Conservation (phyloP, 2,113 vertebrate species). For the Tursiops truncatus region DNA sequence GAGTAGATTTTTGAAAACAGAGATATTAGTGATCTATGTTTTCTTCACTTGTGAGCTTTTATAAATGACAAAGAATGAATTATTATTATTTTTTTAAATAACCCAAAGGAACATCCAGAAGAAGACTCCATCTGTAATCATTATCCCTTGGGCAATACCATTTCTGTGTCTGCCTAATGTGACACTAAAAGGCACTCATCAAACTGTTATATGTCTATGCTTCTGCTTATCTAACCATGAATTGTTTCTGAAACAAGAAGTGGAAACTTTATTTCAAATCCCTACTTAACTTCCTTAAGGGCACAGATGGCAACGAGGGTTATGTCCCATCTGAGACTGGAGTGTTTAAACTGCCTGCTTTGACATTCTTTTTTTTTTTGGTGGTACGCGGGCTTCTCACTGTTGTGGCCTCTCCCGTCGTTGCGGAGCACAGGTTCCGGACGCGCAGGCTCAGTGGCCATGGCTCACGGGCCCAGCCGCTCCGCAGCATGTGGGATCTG, state of each 20-base stretch:
- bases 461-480: too few species aligned
- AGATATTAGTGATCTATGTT: constrained; percentile 15
- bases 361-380: too few species aligned
- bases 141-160: neutral
- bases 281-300: neutral
- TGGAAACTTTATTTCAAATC: constrained; percentile 35
- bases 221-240: neutral
- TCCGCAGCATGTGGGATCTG: too few species aligned
- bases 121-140: neutral
- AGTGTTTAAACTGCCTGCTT: neutral
- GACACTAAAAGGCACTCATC: neutral
- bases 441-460: too few species aligned
- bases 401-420: too few species aligned
- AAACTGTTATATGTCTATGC: neutral
- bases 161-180: neutral
- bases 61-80: neutral
- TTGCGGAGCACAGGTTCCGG: too few species aligned
- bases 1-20: neutral
- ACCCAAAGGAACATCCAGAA: neutral
- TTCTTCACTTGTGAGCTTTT: neutral
- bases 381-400: too few species aligned
- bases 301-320: neutral
- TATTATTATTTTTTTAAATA: neutral
- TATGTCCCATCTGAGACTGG: neutral
- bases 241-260: constrained; percentile 30